Base-by-base conservation (phyloP, 2,797 vertebrate genomes). In the Sebastolobus alascanus region DNA sequence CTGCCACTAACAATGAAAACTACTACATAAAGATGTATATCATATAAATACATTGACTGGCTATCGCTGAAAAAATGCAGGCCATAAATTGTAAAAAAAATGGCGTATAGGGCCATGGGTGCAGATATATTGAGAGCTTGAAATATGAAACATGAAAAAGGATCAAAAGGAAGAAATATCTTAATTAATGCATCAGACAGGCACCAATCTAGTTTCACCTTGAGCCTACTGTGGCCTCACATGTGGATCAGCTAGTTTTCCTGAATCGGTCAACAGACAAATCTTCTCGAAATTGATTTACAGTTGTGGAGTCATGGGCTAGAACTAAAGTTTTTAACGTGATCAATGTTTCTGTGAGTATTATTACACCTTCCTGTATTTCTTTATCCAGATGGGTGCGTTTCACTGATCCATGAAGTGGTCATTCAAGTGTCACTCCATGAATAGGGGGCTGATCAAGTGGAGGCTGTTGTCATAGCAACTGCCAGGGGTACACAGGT, bases 381-480 rank as follows among this genome's bases (percentile, higher is more conserved):
- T 89, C 79, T 92, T 90, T 60, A 89, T 88, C 77, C 89, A 90
- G 85, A 91, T 90, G 83, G 85, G 82, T 79, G 82, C 73, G 67
- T 92, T 95, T 94, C 83, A 90, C 89, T 89, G 91, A 94, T 93
- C 89, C 90, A 80, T 91, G 90, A 93, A 95, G 92, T 94, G 93
- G 93, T 92, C 93, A 94, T 90, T 94, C 84, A 89, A 95, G 93
- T 95, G 92, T 95, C 94, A 93, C 90, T 94, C 85, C 33, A 80
- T 92, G 93, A 94, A 95, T 92, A 94, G 91, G 68, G 82, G 92
- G 83, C 90, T 93, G 95, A 95, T 95, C 92, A 94, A 93, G 93
- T 90, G 8, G 86, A 90, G 91, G 84, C 84, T 87, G 96, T 95
- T 93, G 95, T 94, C 93, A 93, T 95, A 87, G 94, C 90, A 93